These are phyloP conservation scores for Siderastrea siderea DNA, from an alignment of 92 coral and sea anemone species.

Conservation along the genomic window DNA sequence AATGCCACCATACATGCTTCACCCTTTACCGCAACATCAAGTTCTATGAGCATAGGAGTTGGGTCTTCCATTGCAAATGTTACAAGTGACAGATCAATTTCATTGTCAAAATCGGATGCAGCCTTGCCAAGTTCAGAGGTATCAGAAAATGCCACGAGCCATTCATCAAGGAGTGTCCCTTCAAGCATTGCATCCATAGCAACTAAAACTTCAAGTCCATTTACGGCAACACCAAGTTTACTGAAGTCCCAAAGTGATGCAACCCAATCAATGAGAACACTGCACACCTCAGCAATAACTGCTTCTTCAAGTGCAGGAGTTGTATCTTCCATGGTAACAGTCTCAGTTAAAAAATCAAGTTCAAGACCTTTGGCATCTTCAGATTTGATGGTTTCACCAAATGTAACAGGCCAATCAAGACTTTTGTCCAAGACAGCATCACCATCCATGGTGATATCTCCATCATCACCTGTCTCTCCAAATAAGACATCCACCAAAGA, in stretches of 20 bases:
- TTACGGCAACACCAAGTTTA: neutral
- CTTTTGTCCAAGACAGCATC: neutral
- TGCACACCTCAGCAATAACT: neutral
- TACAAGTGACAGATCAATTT: neutral
- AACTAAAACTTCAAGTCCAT: neutral
- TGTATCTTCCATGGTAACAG: neutral
- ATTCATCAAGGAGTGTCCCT: neutral
- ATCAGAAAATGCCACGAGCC: constrained; percentile 5
- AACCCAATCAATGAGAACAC: neutral
- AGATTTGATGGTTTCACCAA: neutral
- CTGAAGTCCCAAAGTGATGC: neutral
- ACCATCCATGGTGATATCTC: neutral
- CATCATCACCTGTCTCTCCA: constrained; percentile 2
- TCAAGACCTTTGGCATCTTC: neutral
- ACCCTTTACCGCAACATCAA: neutral
- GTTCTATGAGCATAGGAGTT: neutral
- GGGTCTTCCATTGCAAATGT: neutral
- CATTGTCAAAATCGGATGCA: neutral
- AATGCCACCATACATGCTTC: neutral
- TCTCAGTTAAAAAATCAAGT: neutral
- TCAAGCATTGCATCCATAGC: neutral
- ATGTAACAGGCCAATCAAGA: constrained; percentile 13
- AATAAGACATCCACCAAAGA: constrained; percentile 27
- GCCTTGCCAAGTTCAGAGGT: neutral
- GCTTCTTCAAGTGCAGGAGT: neutral